phyloP scores from a whole-genome alignment of 2,888 invertebrate species.

The Agonopterix subpropinquella region DNA sequence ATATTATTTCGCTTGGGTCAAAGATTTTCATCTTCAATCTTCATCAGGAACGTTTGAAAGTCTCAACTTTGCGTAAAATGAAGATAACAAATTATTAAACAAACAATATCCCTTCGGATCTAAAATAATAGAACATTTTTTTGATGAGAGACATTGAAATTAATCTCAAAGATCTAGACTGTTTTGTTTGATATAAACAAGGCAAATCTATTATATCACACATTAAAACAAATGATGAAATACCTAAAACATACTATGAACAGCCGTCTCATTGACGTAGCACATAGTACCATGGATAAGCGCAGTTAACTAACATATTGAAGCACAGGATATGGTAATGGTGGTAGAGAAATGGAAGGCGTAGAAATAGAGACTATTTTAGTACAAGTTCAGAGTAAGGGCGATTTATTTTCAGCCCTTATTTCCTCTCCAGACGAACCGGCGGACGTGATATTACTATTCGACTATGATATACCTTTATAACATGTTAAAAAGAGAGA shows the following conservation, averaged over 20 bases:
- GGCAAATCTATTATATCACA: not conserved
- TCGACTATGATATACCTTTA: not conserved
- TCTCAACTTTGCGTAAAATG: no score
- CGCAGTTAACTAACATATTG: constrained; percentile 16
- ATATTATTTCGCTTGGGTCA: no score
- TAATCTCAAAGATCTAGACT: no score
- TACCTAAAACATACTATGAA: not conserved
- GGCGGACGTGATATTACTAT: constrained; percentile 31
- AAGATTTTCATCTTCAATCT: no score
- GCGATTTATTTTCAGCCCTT: constrained; percentile 68
- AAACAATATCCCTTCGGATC: no score
- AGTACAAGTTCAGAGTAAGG: constrained; percentile 61
- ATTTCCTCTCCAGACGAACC: constrained; percentile 57
- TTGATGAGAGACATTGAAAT: no score
- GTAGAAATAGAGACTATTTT: constrained; percentile 63
- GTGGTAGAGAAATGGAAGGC: constrained; percentile 61
- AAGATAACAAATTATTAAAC: no score
- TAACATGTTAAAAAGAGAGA: no score
- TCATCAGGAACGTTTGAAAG: no score
- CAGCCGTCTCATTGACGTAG: constrained; percentile 5
- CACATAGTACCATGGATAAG: constrained; percentile 36
- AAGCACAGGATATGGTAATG: constrained; percentile 70
- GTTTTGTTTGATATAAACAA: no score
- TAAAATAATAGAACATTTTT: no score
- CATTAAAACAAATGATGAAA: not conserved